Evolutionary conservation across 2,797 vertebrate species (phyloP).

Genomic region (Phalloptychus januarius): DNA sequence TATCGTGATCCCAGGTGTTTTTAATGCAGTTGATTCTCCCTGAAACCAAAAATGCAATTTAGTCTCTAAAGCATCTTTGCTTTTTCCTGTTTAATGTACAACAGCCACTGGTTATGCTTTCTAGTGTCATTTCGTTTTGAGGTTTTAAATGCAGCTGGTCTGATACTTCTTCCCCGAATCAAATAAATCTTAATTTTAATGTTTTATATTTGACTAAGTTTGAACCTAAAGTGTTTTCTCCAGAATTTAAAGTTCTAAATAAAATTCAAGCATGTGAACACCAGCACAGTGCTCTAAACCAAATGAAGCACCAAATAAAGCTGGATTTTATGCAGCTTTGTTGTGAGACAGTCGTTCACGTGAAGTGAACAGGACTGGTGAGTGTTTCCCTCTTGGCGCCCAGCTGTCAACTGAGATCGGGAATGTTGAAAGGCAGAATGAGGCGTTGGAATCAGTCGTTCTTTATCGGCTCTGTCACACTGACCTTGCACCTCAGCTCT

Average conservation of each 20-base stretch:
- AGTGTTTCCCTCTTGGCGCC: conserved; percentile 52
- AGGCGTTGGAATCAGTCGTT: neutral
- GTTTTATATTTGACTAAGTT: neutral
- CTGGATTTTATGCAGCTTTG: neutral
- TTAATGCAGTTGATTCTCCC: neutral
- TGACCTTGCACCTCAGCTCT: conserved; percentile 55
- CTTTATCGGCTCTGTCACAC: conserved; percentile 62
- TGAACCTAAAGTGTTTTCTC: neutral
- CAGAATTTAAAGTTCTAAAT: neutral
- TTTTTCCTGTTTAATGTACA: neutral
- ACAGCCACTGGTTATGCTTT: neutral
- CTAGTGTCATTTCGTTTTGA: neutral
- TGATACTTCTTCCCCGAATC: neutral
- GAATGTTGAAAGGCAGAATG: conserved; percentile 3
- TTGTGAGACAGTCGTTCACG: too few species aligned
- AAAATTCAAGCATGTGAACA: neutral
- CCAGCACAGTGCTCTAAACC: neutral
- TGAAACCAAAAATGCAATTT: neutral
- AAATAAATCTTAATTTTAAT: neutral
- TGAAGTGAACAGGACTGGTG: neutral
- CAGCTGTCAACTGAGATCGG: conserved; percentile 50
- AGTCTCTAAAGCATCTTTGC: neutral
- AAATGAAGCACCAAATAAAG: neutral
- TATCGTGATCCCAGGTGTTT: neutral
- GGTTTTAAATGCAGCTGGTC: neutral